These are phyloP conservation scores for Lasioglossum albipes DNA, from an alignment of 1,140 invertebrate species.

Conservation along the genomic window DNA sequence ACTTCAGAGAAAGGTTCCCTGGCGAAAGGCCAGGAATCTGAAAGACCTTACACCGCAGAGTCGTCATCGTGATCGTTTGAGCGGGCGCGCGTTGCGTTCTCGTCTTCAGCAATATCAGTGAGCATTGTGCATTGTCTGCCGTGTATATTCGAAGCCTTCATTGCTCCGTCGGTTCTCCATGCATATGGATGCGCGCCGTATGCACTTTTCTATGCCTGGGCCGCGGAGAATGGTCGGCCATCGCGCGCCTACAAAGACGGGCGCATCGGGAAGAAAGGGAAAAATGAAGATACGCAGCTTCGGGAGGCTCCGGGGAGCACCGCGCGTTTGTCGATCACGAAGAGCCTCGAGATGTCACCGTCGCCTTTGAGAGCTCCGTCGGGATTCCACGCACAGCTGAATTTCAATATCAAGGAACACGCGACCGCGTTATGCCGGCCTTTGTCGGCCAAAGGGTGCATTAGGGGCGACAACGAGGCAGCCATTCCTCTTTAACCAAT, in stretches of 20 bases:
- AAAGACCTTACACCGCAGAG: slow-evolving; percentile 30
- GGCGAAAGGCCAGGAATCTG: slow-evolving; percentile 7
- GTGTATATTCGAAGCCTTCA: slow-evolving; percentile 8
- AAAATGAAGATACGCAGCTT: background rate
- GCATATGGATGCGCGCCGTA: slow-evolving; percentile 26
- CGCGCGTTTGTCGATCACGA: slow-evolving; percentile 5
- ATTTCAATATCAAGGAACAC: background rate
- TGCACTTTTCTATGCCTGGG: slow-evolving; percentile 13
- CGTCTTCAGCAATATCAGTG: slow-evolving; percentile 46
- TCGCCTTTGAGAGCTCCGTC: background rate
- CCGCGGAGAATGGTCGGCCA: background rate
- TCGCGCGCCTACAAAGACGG: slow-evolving; percentile 21
- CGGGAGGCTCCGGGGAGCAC: background rate
- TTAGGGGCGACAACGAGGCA: background rate
- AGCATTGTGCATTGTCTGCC: slow-evolving; percentile 57
- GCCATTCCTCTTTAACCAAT: no score
- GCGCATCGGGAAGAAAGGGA: background rate
- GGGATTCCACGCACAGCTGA: background rate
- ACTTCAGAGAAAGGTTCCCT: slow-evolving; percentile 5
- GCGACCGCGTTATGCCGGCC: background rate
- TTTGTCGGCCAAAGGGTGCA: background rate
- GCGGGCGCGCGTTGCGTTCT: slow-evolving; percentile 1
- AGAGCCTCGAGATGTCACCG: background rate
- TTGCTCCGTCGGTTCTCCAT: slow-evolving; percentile 13
- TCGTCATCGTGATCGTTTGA: slow-evolving; percentile 52